These are phyloP conservation scores for Eretmocerus hayati DNA, from an alignment of 2,888 invertebrate genomes.

Conservation along the genomic window DNA sequence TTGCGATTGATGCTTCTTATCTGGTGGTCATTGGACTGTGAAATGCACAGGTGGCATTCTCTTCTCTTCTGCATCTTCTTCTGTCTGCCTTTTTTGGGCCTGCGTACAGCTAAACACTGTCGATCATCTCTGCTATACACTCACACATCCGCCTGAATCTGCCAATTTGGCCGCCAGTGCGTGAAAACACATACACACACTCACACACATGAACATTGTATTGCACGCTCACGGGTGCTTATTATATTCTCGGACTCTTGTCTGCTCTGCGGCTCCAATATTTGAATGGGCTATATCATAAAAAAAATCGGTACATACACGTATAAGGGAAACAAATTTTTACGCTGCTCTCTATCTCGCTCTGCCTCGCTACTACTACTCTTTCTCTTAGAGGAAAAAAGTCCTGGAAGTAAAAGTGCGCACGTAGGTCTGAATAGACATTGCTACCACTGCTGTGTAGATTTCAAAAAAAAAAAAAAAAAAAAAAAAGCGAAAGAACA, in stretches of 20 bases:
- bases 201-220: too few species aligned
- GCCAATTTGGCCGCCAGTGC: too few species aligned
- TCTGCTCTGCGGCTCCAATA: too few species aligned
- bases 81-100: constrained; percentile 6
- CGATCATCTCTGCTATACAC: too few species aligned
- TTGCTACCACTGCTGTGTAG: constrained; percentile 42
- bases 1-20: constrained; percentile 19
- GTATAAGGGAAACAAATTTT: too few species aligned
- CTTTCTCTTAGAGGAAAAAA: constrained; percentile 2
- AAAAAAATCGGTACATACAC: too few species aligned
- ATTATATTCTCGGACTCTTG: too few species aligned
- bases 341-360: constrained; percentile 16
- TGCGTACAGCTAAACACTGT: too few species aligned
- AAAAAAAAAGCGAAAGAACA: constrained; percentile 42
- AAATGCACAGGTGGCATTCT: not conserved
- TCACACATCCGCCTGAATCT: too few species aligned
- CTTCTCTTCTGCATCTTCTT: not conserved
- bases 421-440: constrained; percentile 36
- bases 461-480: too few species aligned
- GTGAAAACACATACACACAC: too few species aligned
- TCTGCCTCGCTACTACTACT: constrained; percentile 17
- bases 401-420: constrained; percentile 26
- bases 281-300: not conserved
- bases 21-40: constrained; percentile 13
- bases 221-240: too few species aligned